A percentile compares a stretch with the other conserved stretches of the same genome.
Evolutionary conservation across 2,797 vertebrate species (phyloP).

Genomic region (Pangasius krempfi): DNA sequence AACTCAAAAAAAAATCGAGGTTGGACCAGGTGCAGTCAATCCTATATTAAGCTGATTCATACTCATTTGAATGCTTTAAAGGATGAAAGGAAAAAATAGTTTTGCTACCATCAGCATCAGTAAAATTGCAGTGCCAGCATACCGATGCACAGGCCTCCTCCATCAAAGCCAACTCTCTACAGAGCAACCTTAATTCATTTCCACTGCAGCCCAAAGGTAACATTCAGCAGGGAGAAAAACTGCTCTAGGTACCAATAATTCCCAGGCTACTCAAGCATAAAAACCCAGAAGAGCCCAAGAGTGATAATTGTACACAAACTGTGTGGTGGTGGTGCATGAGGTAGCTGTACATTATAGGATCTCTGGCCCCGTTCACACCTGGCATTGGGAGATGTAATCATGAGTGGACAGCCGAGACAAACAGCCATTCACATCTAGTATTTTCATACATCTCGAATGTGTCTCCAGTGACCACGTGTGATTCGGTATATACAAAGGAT

Average conservation of each 20-base stretch:
- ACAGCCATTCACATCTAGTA: background rate
- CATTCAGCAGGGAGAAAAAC: background rate
- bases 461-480: background rate
- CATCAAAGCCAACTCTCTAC: conserved; percentile 11
- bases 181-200: conserved; percentile 34
- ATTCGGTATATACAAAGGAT: background rate
- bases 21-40: background rate
- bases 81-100: conserved; percentile 43
- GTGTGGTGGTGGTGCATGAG: background rate
- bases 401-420: background rate
- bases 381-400: background rate
- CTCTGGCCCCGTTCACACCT: background rate
- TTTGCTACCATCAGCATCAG: conserved; percentile 58
- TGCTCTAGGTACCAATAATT: background rate
- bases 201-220: conserved; percentile 11
- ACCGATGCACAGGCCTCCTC: conserved; percentile 29
- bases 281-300: background rate
- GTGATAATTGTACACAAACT: background rate
- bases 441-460: background rate
- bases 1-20: background rate
- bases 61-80: conserved; percentile 37
- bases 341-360: background rate
- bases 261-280: background rate
- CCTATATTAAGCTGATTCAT: conserved; percentile 49
- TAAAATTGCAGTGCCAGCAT: conserved; percentile 59